A percentile compares a stretch with the other conserved stretches of the same genome.
Conservation (phyloP, 2,113 vertebrate genomes). For the Pelecanoides urinatrix region DNA sequence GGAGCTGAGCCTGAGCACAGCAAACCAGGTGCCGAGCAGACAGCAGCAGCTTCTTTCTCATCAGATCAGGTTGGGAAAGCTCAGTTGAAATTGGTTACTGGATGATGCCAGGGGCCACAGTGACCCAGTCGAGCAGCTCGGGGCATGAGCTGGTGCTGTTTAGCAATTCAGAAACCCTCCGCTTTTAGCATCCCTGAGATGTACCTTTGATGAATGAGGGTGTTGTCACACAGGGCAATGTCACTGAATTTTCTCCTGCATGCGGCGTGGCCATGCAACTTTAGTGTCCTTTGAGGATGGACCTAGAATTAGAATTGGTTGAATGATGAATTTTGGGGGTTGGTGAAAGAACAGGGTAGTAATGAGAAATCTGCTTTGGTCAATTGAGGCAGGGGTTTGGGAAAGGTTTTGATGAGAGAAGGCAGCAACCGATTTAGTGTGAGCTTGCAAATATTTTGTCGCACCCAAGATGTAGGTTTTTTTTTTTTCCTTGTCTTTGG, state of each 20-base stretch:
- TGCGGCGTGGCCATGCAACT: neutral
- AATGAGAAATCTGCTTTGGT: neutral
- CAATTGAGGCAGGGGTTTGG: neutral
- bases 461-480: neutral
- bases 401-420: neutral
- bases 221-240: neutral
- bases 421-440: neutral
- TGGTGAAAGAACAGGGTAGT: neutral
- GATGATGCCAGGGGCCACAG: neutral
- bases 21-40: neutral
- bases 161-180: neutral
- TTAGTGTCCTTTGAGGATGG: neutral
- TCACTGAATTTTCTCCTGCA: neutral
- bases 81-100: neutral
- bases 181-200: neutral
- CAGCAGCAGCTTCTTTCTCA: neutral
- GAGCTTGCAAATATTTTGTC: neutral
- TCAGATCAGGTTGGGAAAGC: neutral
- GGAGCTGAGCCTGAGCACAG: neutral
- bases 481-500: neutral
- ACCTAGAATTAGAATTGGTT: constrained; percentile 4
- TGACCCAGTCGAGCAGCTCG: neutral
- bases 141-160: neutral
- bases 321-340: neutral
- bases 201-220: constrained; percentile 13